phyloP scores from a whole-genome alignment of 2,888 invertebrate genomes.

The Apamea crenata region DNA sequence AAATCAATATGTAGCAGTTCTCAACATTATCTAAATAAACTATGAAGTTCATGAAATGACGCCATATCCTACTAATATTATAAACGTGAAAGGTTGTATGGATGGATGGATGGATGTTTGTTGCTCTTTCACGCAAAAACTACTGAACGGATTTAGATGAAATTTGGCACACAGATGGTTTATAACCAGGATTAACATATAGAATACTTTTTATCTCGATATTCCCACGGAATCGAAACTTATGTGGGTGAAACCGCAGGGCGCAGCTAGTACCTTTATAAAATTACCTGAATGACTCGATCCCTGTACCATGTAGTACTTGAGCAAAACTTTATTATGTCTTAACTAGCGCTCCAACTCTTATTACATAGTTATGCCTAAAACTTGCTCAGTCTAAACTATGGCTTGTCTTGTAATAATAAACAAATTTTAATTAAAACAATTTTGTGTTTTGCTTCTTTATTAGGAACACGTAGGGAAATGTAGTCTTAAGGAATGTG shows the following conservation, averaged over 20 bases:
- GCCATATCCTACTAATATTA: too few species aligned
- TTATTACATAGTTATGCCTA: conserved; percentile 75
- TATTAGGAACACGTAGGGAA: conserved; percentile 14
- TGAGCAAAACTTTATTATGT: conserved; percentile 71
- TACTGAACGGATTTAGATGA: too few species aligned
- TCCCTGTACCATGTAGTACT: conserved; percentile 51
- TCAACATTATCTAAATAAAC: not conserved
- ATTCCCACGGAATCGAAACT: too few species aligned
- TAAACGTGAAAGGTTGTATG: too few species aligned
- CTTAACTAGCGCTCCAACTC: conserved; percentile 71
- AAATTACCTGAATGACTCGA: conserved; percentile 31
- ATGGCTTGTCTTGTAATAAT: conserved; percentile 61
- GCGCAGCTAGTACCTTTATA: not conserved
- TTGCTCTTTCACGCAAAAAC: too few species aligned
- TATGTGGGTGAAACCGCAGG: too few species aligned
- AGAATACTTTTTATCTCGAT: too few species aligned
- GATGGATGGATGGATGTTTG: too few species aligned
- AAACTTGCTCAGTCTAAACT: conserved; percentile 70
- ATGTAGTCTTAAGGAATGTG: conserved; percentile 26
- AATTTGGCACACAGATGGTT: too few species aligned
- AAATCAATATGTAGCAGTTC: not conserved
- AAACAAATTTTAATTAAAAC: conserved; percentile 65
- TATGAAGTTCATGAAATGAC: not conserved
- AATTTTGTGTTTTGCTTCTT: conserved; percentile 37
- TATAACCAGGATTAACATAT: too few species aligned